phyloP scores from a whole-genome alignment of 2,113 vertebrate genomes.

The Plectropomus leopardus region DNA sequence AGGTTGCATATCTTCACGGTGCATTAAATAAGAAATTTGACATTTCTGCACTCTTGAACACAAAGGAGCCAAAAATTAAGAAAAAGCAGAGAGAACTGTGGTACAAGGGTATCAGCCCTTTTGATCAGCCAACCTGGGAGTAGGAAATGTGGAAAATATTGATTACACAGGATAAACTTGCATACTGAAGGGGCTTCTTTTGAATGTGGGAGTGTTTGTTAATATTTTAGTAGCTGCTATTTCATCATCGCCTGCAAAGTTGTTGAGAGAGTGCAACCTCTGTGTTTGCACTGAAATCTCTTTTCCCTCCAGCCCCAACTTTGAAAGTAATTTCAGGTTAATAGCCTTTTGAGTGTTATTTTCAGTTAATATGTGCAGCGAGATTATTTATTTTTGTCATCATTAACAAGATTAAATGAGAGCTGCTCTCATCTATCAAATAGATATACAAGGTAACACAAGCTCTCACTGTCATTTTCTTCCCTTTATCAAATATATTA shows the following conservation, averaged over 20 bases:
- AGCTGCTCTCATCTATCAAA: conserved; percentile 40
- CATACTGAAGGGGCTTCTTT: conserved; percentile 61
- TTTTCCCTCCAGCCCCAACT: conserved; percentile 55
- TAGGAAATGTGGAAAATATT: conserved; percentile 70
- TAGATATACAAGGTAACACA: conserved; percentile 35
- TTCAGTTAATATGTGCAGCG: conserved; percentile 35
- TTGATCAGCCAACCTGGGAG: conserved; percentile 64
- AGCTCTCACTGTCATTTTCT: conserved; percentile 18
- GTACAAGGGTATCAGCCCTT: conserved; percentile 42
- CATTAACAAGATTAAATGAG: conserved; percentile 58
- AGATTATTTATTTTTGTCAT: conserved; percentile 54
- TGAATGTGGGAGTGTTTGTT: conserved; percentile 70
- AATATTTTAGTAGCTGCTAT: conserved; percentile 79
- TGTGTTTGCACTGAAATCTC: conserved; percentile 71
- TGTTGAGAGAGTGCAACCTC: conserved; percentile 71
- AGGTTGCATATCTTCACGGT: conserved; percentile 38
- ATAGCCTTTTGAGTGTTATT: conserved; percentile 59
- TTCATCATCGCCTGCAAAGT: conserved; percentile 76
- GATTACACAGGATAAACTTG: conserved; percentile 68
- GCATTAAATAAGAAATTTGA: conserved; percentile 44
- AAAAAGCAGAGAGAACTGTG: conserved; percentile 1
- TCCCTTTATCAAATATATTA: conserved; percentile 37
- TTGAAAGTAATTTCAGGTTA: conserved; percentile 76
- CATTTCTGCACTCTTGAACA: conserved; percentile 34
- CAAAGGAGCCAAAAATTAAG: conserved; percentile 46